Percentiles rank a stretch among this genome's conserved stretches.
These are phyloP conservation scores for Cremastobaeus sp. DNA, from an alignment of 2,888 invertebrate species.

Conservation along the genomic window DNA sequence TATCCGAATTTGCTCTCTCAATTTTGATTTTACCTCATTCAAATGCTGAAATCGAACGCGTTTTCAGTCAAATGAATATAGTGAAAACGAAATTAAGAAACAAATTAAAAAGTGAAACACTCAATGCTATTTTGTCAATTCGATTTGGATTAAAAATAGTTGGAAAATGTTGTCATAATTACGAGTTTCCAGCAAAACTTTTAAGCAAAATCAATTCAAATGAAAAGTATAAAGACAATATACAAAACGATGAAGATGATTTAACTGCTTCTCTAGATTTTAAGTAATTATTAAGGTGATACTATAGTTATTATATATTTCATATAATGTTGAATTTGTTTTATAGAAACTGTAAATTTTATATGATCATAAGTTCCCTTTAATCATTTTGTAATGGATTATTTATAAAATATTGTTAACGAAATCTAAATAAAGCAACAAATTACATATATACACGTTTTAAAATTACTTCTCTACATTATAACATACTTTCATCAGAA, in stretches of 20 bases:
- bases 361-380: no score
- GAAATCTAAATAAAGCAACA: no score
- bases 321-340: no score
- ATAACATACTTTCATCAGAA: background rate
- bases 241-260: background rate
- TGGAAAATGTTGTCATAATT: constrained; percentile 43
- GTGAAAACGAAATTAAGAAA: constrained; percentile 24
- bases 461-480: no score
- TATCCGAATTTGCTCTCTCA: constrained; percentile 15
- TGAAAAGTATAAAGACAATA: constrained; percentile 13
- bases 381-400: no score
- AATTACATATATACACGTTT: no score
- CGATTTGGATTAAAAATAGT: constrained; percentile 46
- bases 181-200: constrained; percentile 32
- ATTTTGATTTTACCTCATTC: constrained; percentile 24
- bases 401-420: no score
- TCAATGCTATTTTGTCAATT: constrained; percentile 19
- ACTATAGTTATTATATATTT: background rate
- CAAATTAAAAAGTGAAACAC: constrained; percentile 1
- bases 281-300: background rate
- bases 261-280: no score
- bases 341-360: no score
- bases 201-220: constrained; percentile 30
- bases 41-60: constrained; percentile 35
- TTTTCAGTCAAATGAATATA: constrained; percentile 29